Evolutionary conservation across 1,140 invertebrate genomes (phyloP), one percentile per base, ranked within the genome.

Genomic region (Leptonema lineaticorne): DNA sequence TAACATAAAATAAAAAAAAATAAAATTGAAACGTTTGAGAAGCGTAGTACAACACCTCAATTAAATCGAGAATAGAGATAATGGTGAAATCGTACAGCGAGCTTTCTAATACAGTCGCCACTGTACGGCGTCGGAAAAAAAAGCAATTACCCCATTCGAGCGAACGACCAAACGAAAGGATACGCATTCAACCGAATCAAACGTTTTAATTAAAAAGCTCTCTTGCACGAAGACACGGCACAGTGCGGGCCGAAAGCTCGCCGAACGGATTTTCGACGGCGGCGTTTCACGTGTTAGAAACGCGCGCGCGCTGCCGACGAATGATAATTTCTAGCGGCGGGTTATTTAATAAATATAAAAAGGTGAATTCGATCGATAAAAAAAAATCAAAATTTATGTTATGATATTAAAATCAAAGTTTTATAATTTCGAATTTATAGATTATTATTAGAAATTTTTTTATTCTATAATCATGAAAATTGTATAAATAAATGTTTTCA

Each of bases 131-230:
- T 27, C 26, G 33, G 45, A 62, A 64, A 46, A 57, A 46, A 50
- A 64, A 50, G 41, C 45, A 46, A 64, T 64, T 64, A 64, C 62
- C 41, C 29, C 62, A 29, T 64, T 50, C 62, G 62, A 60, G 30
- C 58, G 26, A 56, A 56, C 50, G 50, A 56, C 14, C 30, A 6
- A 22, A 18, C 14, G 37, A 64, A 64, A 64, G 46, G 62, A 64
- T 64, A 64, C 62, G 62, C 45, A 64, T 64, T 50, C 62, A 28
- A 64, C 62, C 62, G 37, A 64, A 64, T 64, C 62, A 64, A 64
- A 64, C 62, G 62, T 64, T 64, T 64, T 64, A 64, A 64, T 64
- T 64, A 64, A 64, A 64, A 64, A 48, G 46, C 62, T 50, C 62
- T 48, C 45, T 22, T 46, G 45, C 45, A 53, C 45, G 29, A 64